Evolutionary conservation across 2,113 vertebrate genomes (phyloP).

Genomic region (Cervus canadensis): DNA sequence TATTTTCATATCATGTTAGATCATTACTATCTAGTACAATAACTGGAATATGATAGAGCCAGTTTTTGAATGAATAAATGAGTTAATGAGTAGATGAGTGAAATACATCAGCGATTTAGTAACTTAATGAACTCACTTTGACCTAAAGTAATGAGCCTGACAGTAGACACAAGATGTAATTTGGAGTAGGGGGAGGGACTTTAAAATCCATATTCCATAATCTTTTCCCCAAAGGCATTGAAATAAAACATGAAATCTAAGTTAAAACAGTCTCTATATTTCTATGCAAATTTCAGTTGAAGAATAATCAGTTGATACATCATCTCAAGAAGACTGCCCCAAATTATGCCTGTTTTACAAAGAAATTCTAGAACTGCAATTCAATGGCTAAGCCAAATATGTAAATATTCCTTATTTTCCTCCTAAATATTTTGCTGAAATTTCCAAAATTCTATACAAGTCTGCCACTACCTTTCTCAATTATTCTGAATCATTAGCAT

Average conservation of each 20-base stretch:
- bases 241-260: neutral
- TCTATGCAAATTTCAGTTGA: neutral
- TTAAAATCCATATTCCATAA: neutral
- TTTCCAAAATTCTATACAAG: neutral
- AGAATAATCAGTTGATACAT: neutral
- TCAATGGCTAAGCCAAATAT: neutral
- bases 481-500: neutral
- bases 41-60: neutral
- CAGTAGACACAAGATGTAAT: neutral
- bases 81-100: neutral
- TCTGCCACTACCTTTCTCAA: neutral
- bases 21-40: neutral
- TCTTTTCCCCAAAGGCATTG: neutral
- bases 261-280: neutral
- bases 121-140: neutral
- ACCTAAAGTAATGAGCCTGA: neutral
- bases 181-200: neutral
- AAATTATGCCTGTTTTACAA: neutral
- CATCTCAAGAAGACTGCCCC: neutral
- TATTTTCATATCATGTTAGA: neutral
- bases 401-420: neutral
- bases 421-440: neutral
- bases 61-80: conserved; percentile 15
- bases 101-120: neutral
- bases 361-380: neutral